Base-by-base conservation (phyloP, 2,888 invertebrate species). In the Hipparchia semele region DNA sequence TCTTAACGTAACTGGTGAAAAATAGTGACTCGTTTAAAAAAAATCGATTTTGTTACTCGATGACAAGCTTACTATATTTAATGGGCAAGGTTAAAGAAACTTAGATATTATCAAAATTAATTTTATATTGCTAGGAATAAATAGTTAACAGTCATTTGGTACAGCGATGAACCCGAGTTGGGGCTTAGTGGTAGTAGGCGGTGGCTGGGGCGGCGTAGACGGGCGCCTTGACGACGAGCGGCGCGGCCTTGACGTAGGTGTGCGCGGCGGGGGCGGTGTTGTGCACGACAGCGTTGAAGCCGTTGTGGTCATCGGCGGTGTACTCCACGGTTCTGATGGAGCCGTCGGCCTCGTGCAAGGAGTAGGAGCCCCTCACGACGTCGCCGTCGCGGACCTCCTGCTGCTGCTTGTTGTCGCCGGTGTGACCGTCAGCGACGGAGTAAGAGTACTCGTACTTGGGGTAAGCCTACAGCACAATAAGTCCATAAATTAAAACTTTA, bases 391-490 rank as follows among this genome's bases (percentile, higher is more conserved):
- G 88, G 77, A 82, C 78, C 79, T 94, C 94, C 77, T 92, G 91
- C 82, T 92, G 94, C 76, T 88, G 87, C 85, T 94, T 94, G 84
- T 90, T 87, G 87, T 94, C 94, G 65, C 94, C 94, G 80, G 94
- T 91, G 85, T 94, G 91, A 53, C 89, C 89, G 81, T 94, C 94
- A 79, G 91, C 87, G 6, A 94, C 93, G 64, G 93, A 91, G 85
- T 94, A 94, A 74, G 85, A 88, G 87, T 89, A 94, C 80, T 91
- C 89, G 83, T 90, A 90, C 80, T 88, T 86, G 72, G 90, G 89
- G 84, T 87, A 79, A 2, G 84, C 81, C 87, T 87, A 79, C 6
- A 23, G 60, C 70, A 5, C 53, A 6, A 7, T 74, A 39, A 64
- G 45, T 5, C 7, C 12, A 54, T 7, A 53, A 33, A 23, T 23